A percentile compares a stretch with the other conserved stretches of the same genome.
These are phyloP conservation scores for Saguinus imperator DNA, from an alignment of 2,113 vertebrate genomes.

Conservation along the genomic window DNA sequence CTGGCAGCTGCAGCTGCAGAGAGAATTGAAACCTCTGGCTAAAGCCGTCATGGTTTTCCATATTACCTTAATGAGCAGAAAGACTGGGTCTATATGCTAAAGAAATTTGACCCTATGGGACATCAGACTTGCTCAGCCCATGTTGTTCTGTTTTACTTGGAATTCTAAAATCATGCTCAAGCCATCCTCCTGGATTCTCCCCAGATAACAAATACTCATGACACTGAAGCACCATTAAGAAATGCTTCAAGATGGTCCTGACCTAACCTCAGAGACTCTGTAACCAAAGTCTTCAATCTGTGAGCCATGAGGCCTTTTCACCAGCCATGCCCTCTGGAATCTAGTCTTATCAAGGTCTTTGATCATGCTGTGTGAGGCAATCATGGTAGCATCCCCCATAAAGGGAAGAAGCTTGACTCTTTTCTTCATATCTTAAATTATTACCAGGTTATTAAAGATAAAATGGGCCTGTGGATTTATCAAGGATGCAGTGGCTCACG, in stretches of 20 bases:
- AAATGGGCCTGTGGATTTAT: not conserved
- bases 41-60: slow-evolving; percentile 86
- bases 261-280: not conserved
- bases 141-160: too few relatives aligned
- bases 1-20: fast-evolving
- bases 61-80: slow-evolving; percentile 85
- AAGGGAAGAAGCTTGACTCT: not conserved
- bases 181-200: slow-evolving; percentile 90
- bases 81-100: slow-evolving; percentile 88
- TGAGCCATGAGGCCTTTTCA: not conserved
- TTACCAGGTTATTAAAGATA: slow-evolving; percentile 37
- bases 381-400: not conserved
- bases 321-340: not conserved
- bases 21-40: fast-evolving
- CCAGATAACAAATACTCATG: slow-evolving; percentile 91
- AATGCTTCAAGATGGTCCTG: slow-evolving; percentile 68
- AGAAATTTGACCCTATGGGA: slow-evolving; percentile 83
- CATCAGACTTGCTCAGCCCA: slow-evolving; percentile 88
- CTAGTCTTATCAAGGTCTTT: not conserved
- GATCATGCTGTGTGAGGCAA: not conserved
- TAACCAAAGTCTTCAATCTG: not conserved
- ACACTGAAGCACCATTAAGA: slow-evolving; percentile 88
- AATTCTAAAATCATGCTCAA: slow-evolving; percentile 29
- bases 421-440: not conserved
- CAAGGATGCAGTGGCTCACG: too few relatives aligned